Conservation (phyloP, 2,113 vertebrate genomes). For the Tringa solitaria region DNA sequence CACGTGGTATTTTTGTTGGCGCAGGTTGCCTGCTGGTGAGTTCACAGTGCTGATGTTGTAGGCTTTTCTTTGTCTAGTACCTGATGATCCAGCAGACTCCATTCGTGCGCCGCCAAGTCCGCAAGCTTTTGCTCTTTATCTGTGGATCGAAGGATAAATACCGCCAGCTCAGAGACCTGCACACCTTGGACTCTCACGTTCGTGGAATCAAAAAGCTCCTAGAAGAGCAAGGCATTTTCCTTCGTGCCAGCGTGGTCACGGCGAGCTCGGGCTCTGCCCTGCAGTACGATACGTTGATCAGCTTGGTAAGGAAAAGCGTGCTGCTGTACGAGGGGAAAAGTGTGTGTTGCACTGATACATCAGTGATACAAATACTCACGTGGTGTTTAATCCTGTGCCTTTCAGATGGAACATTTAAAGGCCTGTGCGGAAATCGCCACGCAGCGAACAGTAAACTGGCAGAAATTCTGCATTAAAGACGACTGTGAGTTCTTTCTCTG, state of each 20-base stretch:
- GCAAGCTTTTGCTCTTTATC: conserved; percentile 96
- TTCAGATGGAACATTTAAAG: conserved; percentile 97
- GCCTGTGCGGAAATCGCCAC: conserved; percentile 98
- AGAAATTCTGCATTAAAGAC: conserved; percentile 99
- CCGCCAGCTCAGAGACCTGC: conserved; percentile 93
- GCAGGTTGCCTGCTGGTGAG: neutral
- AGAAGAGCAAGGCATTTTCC: conserved; percentile 96
- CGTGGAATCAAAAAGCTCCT: conserved; percentile 94
- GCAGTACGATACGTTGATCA: conserved; percentile 96
- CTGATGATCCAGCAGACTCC: conserved; percentile 99
- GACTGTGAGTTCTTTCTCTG: conserved; percentile 86
- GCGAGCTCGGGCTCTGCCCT: conserved; percentile 94
- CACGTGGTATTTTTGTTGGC: fast-evolving
- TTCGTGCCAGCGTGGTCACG: conserved; percentile 90
- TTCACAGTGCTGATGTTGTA: neutral
- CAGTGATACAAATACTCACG: fast-evolving
- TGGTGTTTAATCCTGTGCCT: neutral
- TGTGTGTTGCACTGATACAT: fast-evolving
- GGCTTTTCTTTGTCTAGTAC: conserved; percentile 76
- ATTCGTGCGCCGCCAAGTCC: conserved; percentile 94
- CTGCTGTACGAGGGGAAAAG: neutral
- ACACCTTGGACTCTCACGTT: conserved; percentile 94
- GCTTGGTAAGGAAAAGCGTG: conserved; percentile 79
- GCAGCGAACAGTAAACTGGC: conserved; percentile 96
- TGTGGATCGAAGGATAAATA: conserved; percentile 99